phyloP scores from a whole-genome alignment of 2,888 invertebrate species.

The Conomelus anceps region DNA sequence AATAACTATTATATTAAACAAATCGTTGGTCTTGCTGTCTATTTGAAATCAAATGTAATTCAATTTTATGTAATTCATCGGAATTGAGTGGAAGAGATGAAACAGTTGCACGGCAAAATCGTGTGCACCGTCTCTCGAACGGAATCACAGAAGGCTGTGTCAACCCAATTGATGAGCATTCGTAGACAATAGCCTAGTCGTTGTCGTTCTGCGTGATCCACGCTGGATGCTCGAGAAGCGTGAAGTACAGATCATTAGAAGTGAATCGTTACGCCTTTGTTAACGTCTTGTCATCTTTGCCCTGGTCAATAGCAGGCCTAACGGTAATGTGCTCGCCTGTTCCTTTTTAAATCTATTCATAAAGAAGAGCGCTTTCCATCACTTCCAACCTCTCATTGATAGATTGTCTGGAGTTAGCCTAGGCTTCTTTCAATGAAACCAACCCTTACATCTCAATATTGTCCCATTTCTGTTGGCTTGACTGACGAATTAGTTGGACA shows the following conservation, averaged over 20 bases:
- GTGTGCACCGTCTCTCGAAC: neutral
- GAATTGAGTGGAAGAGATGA: too few relatives aligned
- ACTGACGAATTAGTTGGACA: neutral
- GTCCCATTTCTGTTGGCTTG: neutral
- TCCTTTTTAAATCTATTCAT: neutral
- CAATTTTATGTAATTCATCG: neutral
- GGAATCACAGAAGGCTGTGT: neutral
- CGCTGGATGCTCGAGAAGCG: neutral
- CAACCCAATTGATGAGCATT: neutral
- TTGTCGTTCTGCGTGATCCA: neutral
- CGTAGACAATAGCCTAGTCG: neutral
- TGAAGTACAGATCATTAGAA: neutral
- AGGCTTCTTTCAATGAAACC: neutral
- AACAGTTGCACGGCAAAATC: too few relatives aligned
- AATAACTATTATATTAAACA: too few relatives aligned
- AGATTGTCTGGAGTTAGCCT: neutral
- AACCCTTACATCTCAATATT: neutral
- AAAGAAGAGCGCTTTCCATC: neutral
- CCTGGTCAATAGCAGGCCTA: neutral
- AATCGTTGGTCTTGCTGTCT: too few relatives aligned
- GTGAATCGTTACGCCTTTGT: neutral
- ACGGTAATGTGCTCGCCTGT: neutral
- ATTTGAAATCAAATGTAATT: too few relatives aligned
- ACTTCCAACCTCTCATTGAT: neutral
- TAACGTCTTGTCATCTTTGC: neutral